Evolutionary conservation across 2,113 vertebrate genomes (phyloP).

Genomic region (Myrmophylax atrothorax): DNA sequence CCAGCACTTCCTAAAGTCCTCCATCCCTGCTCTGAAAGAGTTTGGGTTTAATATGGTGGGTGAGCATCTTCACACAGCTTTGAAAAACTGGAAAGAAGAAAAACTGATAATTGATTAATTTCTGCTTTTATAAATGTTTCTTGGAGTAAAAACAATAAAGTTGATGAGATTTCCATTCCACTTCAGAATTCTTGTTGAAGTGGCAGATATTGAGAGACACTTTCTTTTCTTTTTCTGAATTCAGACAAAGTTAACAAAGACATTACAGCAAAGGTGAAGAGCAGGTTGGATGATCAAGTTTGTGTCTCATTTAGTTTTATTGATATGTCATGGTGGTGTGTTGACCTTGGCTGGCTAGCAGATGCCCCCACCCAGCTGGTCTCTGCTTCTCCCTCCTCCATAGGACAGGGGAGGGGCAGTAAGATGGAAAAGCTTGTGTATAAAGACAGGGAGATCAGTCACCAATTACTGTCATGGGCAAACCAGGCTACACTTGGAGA

Average conservation of each 20-base stretch:
- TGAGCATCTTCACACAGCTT: neutral
- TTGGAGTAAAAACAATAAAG: neutral
- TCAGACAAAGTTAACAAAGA: neutral
- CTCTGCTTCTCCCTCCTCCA: rapidly evolving
- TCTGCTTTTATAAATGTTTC: neutral
- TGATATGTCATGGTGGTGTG: neutral
- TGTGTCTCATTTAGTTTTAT: neutral
- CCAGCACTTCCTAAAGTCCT: neutral
- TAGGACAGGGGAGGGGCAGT: rapidly evolving
- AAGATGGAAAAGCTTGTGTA: neutral
- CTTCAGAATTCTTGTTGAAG: neutral
- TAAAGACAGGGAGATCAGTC: neutral
- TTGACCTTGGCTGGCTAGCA: neutral
- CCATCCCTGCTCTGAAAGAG: neutral
- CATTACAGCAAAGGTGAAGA: neutral
- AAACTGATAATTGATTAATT: neutral
- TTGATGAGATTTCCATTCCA: neutral
- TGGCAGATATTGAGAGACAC: neutral
- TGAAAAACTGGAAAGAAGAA: neutral
- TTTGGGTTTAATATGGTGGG: neutral
- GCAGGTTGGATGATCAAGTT: neutral
- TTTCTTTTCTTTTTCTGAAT: neutral
- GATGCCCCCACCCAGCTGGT: rapidly evolving
- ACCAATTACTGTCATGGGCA: neutral
- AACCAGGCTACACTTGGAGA: neutral